Conservation (phyloP, 2,797 vertebrate genomes). For the Numenius phaeopus region DNA sequence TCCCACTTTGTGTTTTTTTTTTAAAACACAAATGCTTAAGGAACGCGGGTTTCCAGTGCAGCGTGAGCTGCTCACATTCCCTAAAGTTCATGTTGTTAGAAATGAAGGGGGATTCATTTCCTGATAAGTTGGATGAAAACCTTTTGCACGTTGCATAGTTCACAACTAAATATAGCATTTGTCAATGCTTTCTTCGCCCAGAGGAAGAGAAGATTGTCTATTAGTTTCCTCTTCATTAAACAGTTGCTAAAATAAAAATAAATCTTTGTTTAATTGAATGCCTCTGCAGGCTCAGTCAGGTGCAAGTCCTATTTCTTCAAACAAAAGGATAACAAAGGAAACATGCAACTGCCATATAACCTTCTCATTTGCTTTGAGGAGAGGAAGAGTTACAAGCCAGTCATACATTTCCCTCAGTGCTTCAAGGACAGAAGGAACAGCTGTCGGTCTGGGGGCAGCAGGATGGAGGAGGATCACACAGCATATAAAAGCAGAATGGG, state of each 20-base stretch:
- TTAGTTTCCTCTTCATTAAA: slow-evolving; percentile 55
- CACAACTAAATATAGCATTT: slow-evolving; percentile 46
- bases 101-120: neutral
- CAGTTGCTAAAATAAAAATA: slow-evolving; percentile 48
- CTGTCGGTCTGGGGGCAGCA: slow-evolving; percentile 36
- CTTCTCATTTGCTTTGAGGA: neutral
- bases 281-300: slow-evolving; percentile 17
- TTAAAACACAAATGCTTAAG: neutral
- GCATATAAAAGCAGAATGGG: neutral
- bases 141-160: neutral
- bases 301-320: slow-evolving; percentile 37
- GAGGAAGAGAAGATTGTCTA: slow-evolving; percentile 49
- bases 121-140: neutral
- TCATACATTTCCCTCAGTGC: neutral
- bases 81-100: neutral
- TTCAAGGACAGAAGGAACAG: slow-evolving; percentile 56
- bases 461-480: slow-evolving; percentile 17
- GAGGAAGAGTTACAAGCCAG: slow-evolving; percentile 18
- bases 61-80: neutral
- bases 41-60: neutral
- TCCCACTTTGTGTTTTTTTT: neutral
- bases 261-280: slow-evolving; percentile 17
- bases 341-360: neutral
- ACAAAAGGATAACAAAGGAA: slow-evolving; percentile 51
- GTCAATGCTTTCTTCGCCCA: neutral